Percentiles rank a stretch among this genome's conserved stretches.
These are phyloP conservation scores for Orchesella cincta DNA, from an alignment of 1,140 invertebrate genomes.

Conservation along the genomic window DNA sequence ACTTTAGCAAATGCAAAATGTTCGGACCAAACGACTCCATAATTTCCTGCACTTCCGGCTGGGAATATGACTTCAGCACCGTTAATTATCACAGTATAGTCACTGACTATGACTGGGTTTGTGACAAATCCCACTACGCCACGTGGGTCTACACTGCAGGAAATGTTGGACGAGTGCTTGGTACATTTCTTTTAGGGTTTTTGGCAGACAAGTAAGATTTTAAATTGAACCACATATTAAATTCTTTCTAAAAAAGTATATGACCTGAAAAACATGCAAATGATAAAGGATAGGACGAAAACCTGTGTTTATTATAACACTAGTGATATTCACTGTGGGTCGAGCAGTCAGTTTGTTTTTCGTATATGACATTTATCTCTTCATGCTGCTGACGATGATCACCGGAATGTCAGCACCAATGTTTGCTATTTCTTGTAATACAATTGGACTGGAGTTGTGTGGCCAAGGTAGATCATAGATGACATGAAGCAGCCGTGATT, in stretches of 20 bases:
- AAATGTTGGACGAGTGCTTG: constrained; percentile 37
- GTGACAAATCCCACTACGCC: constrained; percentile 37
- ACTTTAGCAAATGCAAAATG: constrained; percentile 40
- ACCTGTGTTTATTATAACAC: constrained; percentile 46
- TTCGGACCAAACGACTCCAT: too few relatives aligned
- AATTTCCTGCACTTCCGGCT: constrained; percentile 35
- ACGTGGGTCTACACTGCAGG: constrained; percentile 37
- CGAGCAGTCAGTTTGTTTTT: constrained; percentile 42
- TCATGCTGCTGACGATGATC: constrained; percentile 32
- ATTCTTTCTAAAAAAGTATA: too few relatives aligned
- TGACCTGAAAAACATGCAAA: too few relatives aligned
- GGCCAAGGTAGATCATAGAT: too few relatives aligned
- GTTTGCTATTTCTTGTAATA: constrained; percentile 30
- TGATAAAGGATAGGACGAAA: constrained; percentile 44
- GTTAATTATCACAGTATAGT: neutral
- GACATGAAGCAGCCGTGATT: too few relatives aligned
- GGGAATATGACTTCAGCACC: constrained; percentile 39
- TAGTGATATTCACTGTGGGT: constrained; percentile 39
- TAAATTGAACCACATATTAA: too few relatives aligned
- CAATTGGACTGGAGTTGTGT: neutral
- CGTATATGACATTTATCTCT: constrained; percentile 14
- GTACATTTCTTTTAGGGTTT: constrained; percentile 42
- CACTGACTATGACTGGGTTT: constrained; percentile 45
- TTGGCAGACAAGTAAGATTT: constrained; percentile 41
- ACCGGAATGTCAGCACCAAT: constrained; percentile 44